Evolutionary conservation across 2,113 vertebrate genomes (phyloP), one percentile per base, ranked within the genome.

Genomic region (Donacobius atricapilla): DNA sequence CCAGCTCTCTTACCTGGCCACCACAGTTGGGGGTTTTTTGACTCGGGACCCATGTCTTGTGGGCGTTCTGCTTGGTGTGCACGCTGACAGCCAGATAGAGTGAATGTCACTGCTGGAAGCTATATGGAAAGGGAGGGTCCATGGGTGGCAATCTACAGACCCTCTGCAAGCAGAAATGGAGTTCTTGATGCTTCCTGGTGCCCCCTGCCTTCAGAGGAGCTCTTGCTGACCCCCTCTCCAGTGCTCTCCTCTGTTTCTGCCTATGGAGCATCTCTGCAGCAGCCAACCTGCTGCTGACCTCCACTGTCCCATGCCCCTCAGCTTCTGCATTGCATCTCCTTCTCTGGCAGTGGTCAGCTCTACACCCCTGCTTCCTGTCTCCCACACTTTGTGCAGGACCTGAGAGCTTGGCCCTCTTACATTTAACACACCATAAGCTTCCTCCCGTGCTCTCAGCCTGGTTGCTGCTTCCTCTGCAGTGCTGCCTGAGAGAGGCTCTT

Each of bases 31-130:
- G n/a, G n/a, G 15, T 1, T n/a, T 71, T 75, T 37, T 60, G 13
- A n/a, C 19, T 40, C 3, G 0, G 11, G 58, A 22, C 28, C 7
- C 4, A 2, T 0, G 0, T 71, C 30, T 35, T 37, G 8, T 35
- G n/a, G 9, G 5, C 6, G 3, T 71, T 71, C 66, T 53, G 14
- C 28, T 93, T 9, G 1, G 15, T 28, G 23, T 45, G 18, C 1
- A 0, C 50, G 50, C 27, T 19, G 18, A 64, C 31, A 16, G 60
- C 25, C 20, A 70, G 56, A 33, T 0, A 37, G 35, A 87, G 56
- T 0, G 0, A 70, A 19, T 24, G 8, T 64, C 40, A 23, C 31
- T 2, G 2, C 31, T 37, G 47, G 50, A 54, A 81, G 15, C 45
- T 89, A 1, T 27, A 17, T 0, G 1, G 61, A 40, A 81, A 7